Percentiles rank a stretch among this genome's conserved stretches.
Conservation (phyloP, 2,797 vertebrate genomes). For the Peromyscus eremicus region DNA sequence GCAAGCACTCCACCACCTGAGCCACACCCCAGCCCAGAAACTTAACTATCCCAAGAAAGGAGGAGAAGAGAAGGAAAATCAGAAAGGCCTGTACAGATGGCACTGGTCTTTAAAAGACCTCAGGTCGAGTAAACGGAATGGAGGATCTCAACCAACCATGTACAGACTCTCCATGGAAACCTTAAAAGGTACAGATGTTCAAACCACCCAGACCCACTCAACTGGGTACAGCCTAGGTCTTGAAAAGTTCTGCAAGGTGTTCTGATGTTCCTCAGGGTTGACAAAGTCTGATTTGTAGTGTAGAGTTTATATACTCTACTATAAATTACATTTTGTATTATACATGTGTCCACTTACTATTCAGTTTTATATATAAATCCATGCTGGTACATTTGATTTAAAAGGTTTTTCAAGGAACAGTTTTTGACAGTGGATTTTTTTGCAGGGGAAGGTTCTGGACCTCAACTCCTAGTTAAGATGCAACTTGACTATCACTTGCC, state of each 20-base stretch:
- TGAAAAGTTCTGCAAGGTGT: background rate
- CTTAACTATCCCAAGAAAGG: slow-evolving; percentile 51
- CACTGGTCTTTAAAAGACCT: slow-evolving; percentile 29
- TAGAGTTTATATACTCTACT: slow-evolving; percentile 26
- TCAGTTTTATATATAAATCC: slow-evolving; percentile 17
- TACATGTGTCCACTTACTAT: slow-evolving; percentile 25
- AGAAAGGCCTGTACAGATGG: slow-evolving; percentile 13
- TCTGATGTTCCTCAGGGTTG: slow-evolving; percentile 45
- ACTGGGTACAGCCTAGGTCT: background rate
- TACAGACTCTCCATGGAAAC: slow-evolving; percentile 43
- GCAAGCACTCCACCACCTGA: background rate
- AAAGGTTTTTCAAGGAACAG: slow-evolving; percentile 50
- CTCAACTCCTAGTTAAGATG: background rate
- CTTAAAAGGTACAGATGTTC: slow-evolving; percentile 53
- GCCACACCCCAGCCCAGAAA: background rate
- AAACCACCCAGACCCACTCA: slow-evolving; percentile 19
- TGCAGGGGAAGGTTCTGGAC: background rate
- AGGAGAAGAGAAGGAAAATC: slow-evolving; percentile 31
- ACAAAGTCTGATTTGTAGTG: background rate
- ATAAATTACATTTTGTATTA: slow-evolving; percentile 21
- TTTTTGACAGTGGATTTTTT: slow-evolving; percentile 9
- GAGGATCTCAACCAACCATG: slow-evolving; percentile 8
- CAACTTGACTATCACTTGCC: background rate
- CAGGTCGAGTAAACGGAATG: slow-evolving; percentile 15
- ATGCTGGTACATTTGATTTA: slow-evolving; percentile 27